Evolutionary conservation across 2,888 invertebrate genomes (phyloP).

Genomic region (Dendrolimus pini): DNA sequence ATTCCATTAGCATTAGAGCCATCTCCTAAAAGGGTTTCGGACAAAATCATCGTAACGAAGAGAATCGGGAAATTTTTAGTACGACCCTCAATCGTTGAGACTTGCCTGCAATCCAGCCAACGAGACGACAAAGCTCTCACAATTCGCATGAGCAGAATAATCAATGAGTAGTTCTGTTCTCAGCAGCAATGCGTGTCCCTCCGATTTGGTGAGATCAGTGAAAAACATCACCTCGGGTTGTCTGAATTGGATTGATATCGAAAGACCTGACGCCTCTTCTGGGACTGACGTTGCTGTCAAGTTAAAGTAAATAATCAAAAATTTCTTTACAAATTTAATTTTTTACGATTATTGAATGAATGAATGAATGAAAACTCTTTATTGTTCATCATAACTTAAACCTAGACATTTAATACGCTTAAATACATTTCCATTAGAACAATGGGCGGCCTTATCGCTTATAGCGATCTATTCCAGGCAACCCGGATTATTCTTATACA

Average conservation of each 20-base stretch:
- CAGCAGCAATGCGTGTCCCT: slow-evolving; percentile 80
- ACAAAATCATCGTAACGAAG: not conserved
- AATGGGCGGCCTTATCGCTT: no score
- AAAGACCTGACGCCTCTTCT: slow-evolving; percentile 74
- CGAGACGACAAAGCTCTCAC: slow-evolving; percentile 77
- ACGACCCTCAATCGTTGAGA: not conserved
- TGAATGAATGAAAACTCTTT: no score
- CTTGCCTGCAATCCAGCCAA: slow-evolving; percentile 46
- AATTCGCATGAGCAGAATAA: slow-evolving; percentile 80
- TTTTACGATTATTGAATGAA: not conserved
- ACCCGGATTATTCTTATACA: not conserved
- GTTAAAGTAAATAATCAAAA: not conserved
- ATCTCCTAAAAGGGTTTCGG: no score
- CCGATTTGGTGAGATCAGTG: slow-evolving; percentile 79
- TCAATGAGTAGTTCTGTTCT: slow-evolving; percentile 83
- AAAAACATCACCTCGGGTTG: slow-evolving; percentile 87
- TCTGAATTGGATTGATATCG: slow-evolving; percentile 83
- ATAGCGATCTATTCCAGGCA: no score
- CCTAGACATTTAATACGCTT: no score
- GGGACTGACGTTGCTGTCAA: slow-evolving; percentile 59
- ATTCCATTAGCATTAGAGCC: no score
- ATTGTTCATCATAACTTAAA: no score
- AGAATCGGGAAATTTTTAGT: not conserved
- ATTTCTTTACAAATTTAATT: slow-evolving; percentile 6
- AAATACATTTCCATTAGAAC: no score